Base-by-base conservation (phyloP, 2,888 invertebrate genomes). In the Leptopilina myrica region DNA sequence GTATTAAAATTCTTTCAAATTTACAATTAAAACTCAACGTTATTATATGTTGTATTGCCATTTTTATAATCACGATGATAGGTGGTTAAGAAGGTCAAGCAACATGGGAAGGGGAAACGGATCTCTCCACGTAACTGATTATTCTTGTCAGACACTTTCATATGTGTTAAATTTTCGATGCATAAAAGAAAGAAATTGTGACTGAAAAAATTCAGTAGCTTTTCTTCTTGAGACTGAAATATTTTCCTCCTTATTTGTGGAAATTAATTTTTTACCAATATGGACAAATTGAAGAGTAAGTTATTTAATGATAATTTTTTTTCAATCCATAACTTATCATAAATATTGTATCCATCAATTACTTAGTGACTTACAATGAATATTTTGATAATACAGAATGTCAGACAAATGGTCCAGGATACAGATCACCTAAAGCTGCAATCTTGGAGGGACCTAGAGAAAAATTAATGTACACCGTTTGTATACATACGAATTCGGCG, bases 401-500 rank as follows among this genome's bases (percentile, higher is more conserved):
- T 26, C 78, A 43, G 62, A 80, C 81, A 20, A 92, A 89, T 85
- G 95, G 96, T 15, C 96, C 97, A 8, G 97, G 97, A 1, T 97
- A 96, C 91, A 93, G 94, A 76, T 94, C 95, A n/a, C 97, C 97
- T 0, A 88, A 94, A 84, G 97, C 96, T 76, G 99, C 99, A 0
- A 96, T 97, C 93, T 93, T 93, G 83, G 94, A 94, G 85, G 98
- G 98, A 0, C 96, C 96, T 0, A 93, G 95, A 75, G 99, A 99
- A 90, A 95, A 96, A 89, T 92, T 99, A 11, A 92, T 99, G 14
- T 99, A 99, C 91, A 95, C 98, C n/a, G 94, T 97, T 40, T 97
- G 98, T 87, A 95, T 98, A 64, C 96, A 96, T 86, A 96, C 97
- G 0, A 94, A 96, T 85, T 90, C 92, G 11, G 94, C 93, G 0